Conservation (phyloP, 2,113 vertebrate genomes). For the Thermophis baileyi region DNA sequence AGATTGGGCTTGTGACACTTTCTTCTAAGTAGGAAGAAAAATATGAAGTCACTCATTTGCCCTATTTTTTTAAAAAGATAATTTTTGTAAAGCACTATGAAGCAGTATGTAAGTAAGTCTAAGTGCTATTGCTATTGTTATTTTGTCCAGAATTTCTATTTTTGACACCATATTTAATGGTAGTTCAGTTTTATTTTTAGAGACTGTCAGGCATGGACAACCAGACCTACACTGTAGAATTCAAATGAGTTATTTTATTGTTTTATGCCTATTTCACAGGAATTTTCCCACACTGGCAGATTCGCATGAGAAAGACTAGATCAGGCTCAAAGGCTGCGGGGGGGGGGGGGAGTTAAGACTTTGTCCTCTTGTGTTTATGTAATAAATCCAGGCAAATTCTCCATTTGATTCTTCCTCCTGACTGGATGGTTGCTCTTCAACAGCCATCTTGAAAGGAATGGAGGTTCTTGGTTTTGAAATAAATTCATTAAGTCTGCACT, state of each 20-base stretch:
- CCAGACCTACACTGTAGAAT: neutral
- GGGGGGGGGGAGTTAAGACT: too few species aligned
- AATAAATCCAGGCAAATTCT: too few species aligned
- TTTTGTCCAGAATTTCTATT: neutral
- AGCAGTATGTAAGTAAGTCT: neutral
- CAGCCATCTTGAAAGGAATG: neutral
- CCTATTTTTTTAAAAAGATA: neutral
- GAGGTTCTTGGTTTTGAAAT: neutral
- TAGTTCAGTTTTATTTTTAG: neutral
- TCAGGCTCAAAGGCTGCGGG: too few species aligned
- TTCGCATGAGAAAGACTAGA: too few species aligned
- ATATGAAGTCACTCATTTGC: neutral
- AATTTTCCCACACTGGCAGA: neutral
- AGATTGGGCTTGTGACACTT: neutral
- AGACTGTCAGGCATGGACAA: neutral
- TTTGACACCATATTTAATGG: neutral
- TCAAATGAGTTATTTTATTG: neutral
- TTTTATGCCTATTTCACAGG: neutral
- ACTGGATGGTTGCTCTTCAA: too few species aligned
- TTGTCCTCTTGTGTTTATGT: too few species aligned
- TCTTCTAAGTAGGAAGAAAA: neutral
- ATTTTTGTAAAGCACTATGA: neutral
- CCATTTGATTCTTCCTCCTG: too few species aligned
- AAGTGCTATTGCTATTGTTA: neutral
- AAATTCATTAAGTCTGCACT: neutral